Conservation (phyloP, 2,888 invertebrate species). For the Synergus gifuensis region DNA sequence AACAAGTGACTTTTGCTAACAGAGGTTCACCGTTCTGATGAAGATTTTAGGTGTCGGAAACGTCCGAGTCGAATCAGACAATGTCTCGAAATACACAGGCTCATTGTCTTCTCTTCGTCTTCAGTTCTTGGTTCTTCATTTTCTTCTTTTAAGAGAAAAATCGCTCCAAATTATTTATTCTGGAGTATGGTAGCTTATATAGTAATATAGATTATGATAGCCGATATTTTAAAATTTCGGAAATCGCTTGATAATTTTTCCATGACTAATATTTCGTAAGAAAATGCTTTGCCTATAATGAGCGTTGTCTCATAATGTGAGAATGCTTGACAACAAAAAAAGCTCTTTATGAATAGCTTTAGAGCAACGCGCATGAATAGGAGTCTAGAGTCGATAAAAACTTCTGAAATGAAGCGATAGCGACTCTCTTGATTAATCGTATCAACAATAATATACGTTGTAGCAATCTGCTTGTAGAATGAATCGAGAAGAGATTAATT, state of each 20-base stretch:
- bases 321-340: not conserved
- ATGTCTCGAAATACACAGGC: not conserved
- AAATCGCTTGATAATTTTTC: not conserved
- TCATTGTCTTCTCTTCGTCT: not conserved
- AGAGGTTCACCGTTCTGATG: not conserved
- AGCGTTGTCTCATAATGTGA: not conserved
- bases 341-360: conserved; percentile 18
- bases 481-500: conserved; percentile 38
- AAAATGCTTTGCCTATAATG: not conserved
- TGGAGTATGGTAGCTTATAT: not conserved
- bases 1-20: not conserved
- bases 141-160: not conserved
- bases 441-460: conserved; percentile 40
- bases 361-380: conserved; percentile 23
- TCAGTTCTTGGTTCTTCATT: not conserved
- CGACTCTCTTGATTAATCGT: conserved; percentile 29
- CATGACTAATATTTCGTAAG: not conserved
- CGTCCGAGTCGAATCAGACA: not conserved
- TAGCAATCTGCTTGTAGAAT: conserved; percentile 40
- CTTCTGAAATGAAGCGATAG: conserved; percentile 38
- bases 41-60: not conserved
- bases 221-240: too few relatives aligned
- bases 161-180: not conserved
- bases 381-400: conserved; percentile 35
- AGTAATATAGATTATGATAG: not conserved